Conservation (phyloP, 2,888 invertebrate genomes). For the Dichetophora obliterata region DNA sequence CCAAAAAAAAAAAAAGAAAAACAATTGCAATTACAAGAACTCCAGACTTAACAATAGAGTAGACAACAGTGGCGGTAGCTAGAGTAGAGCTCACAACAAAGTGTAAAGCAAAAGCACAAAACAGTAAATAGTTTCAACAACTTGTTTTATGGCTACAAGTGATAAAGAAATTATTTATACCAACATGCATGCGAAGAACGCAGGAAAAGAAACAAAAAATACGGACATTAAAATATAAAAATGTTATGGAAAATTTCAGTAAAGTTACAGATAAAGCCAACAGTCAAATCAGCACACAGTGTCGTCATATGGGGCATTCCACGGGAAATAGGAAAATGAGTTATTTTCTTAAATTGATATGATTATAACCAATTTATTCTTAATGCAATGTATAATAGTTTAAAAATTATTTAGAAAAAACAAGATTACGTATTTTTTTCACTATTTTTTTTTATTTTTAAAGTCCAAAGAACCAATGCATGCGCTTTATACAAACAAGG, state of each 20-base stretch:
- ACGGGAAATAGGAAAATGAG: no score
- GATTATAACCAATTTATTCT: no score
- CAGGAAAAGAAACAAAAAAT: background rate
- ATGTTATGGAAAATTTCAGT: background rate
- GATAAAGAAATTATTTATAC: constrained; percentile 2
- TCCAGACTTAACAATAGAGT: no score
- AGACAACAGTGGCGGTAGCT: background rate
- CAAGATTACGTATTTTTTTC: no score
- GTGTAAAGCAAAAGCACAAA: background rate
- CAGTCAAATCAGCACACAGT: background rate
- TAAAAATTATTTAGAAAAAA: no score
- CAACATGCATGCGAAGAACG: background rate
- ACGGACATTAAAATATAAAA: background rate
- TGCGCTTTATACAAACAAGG: no score
- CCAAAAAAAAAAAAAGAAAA: background rate
- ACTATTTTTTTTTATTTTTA: no score
- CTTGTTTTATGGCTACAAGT: background rate
- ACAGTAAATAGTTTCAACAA: background rate
- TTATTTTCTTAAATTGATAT: no score
- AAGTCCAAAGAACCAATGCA: no score
- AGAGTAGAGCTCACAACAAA: background rate
- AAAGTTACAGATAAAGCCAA: background rate
- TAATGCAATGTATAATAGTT: no score
- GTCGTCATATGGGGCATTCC: no score
- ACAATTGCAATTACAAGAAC: background rate